These are phyloP conservation scores for Tonatia bakeri DNA, from an alignment of 2,113 vertebrate genomes.

Conservation along the genomic window DNA sequence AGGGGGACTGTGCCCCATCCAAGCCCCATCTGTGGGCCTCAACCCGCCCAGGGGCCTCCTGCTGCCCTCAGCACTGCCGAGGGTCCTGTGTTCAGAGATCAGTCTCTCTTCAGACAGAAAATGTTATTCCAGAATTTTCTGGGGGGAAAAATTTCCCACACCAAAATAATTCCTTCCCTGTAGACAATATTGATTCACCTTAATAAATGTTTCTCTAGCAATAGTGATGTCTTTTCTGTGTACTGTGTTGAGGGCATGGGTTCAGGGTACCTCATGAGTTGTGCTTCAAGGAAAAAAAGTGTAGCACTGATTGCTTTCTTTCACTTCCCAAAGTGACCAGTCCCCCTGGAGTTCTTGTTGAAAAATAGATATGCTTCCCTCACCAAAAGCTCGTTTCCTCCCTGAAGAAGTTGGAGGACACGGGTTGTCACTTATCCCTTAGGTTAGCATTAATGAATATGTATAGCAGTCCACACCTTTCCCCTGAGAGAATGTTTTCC, in stretches of 20 bases:
- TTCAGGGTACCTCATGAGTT: neutral
- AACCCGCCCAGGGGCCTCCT: neutral
- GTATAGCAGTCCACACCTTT: no score
- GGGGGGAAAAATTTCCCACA: neutral
- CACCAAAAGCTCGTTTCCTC: neutral
- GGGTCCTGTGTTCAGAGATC: neutral
- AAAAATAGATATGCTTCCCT: neutral
- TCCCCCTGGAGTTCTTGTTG: neutral
- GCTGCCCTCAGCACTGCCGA: accelerated
- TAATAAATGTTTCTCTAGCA: neutral
- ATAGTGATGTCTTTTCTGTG: neutral
- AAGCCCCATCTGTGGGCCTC: neutral
- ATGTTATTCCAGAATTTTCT: neutral
- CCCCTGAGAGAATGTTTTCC: neutral
- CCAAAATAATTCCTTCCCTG: neutral
- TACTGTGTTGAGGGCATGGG: neutral
- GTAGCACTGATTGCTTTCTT: neutral
- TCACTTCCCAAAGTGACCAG: neutral
- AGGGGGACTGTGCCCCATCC: no score
- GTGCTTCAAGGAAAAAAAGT: neutral
- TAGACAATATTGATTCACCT: neutral
- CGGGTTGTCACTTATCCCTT: neutral
- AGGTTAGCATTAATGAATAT: neutral
- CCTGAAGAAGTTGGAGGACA: neutral
- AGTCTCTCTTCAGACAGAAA: neutral